These are phyloP conservation scores for Typhlichthys subterraneus DNA, from an alignment of 2,797 vertebrate species.

Conservation along the genomic window DNA sequence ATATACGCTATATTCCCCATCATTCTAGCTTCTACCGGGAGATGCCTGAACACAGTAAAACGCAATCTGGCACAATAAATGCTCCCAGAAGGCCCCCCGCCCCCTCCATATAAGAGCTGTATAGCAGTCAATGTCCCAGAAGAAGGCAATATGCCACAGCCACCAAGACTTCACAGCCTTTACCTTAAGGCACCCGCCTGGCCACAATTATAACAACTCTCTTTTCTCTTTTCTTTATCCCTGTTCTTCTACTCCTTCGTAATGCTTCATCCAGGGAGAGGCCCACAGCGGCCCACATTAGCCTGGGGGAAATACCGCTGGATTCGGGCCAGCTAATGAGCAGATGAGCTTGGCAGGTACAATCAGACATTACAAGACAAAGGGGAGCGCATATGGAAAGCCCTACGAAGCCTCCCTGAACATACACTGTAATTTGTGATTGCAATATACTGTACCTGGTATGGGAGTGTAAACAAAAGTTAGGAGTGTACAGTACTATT, in stretches of 20 bases:
- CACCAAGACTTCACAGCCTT: slow-evolving; percentile 41
- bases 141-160: slow-evolving; percentile 54
- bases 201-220: slow-evolving; percentile 59
- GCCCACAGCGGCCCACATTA: slow-evolving; percentile 55
- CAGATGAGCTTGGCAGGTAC: slow-evolving; percentile 71
- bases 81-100: slow-evolving; percentile 37
- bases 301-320: slow-evolving; percentile 54
- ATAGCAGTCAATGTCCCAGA: slow-evolving; percentile 48
- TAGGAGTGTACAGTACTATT: slow-evolving; percentile 26
- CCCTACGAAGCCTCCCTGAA: slow-evolving; percentile 49
- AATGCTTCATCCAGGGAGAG: slow-evolving; percentile 65
- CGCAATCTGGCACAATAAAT: slow-evolving; percentile 45
- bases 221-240: slow-evolving; percentile 39
- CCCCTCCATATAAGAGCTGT: slow-evolving; percentile 37
- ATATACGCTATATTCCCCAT: slow-evolving; percentile 37
- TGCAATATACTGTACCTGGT: not conserved
- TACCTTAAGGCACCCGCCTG: slow-evolving; percentile 57
- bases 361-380: slow-evolving; percentile 71
- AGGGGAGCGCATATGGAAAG: slow-evolving; percentile 54
- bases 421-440: too few species aligned
- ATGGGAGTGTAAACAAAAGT: slow-evolving; percentile 26
- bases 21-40: slow-evolving; percentile 36
- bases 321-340: slow-evolving; percentile 67
- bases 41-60: slow-evolving; percentile 36
- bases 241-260: slow-evolving; percentile 42